phyloP scores from a whole-genome alignment of 2,888 invertebrate genomes.

The Pristionchus entomophagus region DNA sequence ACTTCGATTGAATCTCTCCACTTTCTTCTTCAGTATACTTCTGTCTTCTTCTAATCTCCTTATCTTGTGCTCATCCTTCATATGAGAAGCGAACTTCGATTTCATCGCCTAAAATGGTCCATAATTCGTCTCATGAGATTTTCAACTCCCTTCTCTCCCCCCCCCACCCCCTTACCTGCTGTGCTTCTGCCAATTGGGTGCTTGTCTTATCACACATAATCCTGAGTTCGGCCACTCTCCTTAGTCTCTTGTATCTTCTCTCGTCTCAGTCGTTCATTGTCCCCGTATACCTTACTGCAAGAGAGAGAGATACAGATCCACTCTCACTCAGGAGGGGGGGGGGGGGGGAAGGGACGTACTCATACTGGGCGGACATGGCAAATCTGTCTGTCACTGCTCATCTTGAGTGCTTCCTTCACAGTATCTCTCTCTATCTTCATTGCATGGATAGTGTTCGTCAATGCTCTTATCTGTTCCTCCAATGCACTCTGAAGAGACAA shows the following conservation, averaged over 20 bases:
- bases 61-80: constrained; percentile 41
- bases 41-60: constrained; percentile 87
- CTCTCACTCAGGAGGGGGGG: too few species aligned
- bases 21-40: constrained; percentile 90
- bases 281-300: constrained; percentile 1
- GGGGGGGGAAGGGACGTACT: neutral
- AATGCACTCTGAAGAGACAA: constrained; percentile 76
- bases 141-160: neutral
- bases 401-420: constrained; percentile 6
- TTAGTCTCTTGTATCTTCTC: constrained; percentile 86
- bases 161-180: constrained; percentile 76
- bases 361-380: neutral
- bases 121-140: too few species aligned
- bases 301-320: neutral
- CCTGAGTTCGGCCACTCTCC: constrained; percentile 91
- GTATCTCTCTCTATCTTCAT: constrained; percentile 84
- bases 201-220: constrained; percentile 97
- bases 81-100: constrained; percentile 40
- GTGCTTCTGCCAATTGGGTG: constrained; percentile 97
- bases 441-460: constrained; percentile 87
- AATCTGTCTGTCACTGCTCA: neutral
- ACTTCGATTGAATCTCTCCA: constrained; percentile 97
- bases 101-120: constrained; percentile 49
- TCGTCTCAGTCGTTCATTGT: constrained; percentile 17
- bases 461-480: constrained; percentile 88